phyloP scores from a whole-genome alignment of 1,140 invertebrate species.

The Holcopasites calliopsidis region DNA sequence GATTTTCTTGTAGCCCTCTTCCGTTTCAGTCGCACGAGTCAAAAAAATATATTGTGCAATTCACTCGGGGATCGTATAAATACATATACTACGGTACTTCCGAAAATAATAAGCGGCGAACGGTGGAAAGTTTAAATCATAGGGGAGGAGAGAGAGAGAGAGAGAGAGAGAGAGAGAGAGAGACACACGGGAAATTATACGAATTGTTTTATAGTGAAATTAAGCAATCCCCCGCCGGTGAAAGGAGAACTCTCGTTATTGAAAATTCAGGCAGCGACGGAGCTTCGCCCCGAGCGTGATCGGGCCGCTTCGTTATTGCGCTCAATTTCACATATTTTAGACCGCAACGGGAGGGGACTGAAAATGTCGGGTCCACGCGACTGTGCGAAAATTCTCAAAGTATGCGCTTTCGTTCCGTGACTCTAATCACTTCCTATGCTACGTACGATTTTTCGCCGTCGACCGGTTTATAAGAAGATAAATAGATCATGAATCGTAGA shows the following conservation, averaged over 20 bases:
- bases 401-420: too few relatives aligned
- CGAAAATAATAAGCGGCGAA: not conserved
- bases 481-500: too few relatives aligned
- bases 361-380: too few relatives aligned
- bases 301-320: not conserved
- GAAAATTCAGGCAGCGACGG: too few relatives aligned
- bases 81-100: not conserved
- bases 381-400: not conserved
- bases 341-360: too few relatives aligned
- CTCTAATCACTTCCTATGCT: not conserved
- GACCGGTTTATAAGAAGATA: not conserved
- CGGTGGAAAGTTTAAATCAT: not conserved
- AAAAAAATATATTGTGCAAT: conserved; percentile 12
- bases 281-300: too few relatives aligned
- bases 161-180: too few relatives aligned
- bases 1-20: not conserved
- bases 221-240: not conserved
- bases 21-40: not conserved
- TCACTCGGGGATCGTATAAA: not conserved
- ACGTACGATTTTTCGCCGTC: not conserved
- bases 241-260: too few relatives aligned
- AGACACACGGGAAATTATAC: not conserved
- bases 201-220: not conserved
- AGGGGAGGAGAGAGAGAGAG: too few relatives aligned
- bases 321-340: too few relatives aligned